Conservation (phyloP, 2,113 vertebrate genomes). For the Arothron firmamentum region DNA sequence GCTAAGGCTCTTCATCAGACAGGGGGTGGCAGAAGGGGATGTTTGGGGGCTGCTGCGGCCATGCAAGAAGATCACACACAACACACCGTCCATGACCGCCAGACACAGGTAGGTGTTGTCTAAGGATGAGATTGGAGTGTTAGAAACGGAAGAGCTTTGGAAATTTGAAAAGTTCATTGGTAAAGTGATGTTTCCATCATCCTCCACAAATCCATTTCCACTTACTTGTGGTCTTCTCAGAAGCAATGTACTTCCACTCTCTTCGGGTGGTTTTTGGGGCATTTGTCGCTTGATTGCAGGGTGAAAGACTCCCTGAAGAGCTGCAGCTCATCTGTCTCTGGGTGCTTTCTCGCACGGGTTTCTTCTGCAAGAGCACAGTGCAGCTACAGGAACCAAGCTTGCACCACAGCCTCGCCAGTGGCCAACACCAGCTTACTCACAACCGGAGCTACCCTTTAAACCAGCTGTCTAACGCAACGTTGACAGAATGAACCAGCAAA, state of each 20-base stretch:
- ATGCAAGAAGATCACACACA: conserved; percentile 95
- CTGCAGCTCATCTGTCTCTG: conserved; percentile 92
- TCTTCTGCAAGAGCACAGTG: conserved; percentile 98
- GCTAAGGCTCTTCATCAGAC: conserved; percentile 92
- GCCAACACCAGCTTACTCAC: conserved; percentile 28
- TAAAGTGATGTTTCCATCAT: neutral
- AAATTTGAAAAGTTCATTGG: neutral
- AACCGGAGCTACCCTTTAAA: conserved; percentile 11
- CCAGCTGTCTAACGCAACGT: conserved; percentile 4
- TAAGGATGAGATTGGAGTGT: conserved; percentile 37
- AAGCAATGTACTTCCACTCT: conserved; percentile 98
- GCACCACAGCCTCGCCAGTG: conserved; percentile 50
- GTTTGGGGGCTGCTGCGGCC: conserved; percentile 93
- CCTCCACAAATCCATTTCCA: conserved; percentile 12
- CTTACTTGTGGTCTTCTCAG: conserved; percentile 97
- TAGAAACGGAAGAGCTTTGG: too few relatives aligned
- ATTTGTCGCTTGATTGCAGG: conserved; percentile 78
- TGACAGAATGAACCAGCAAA: conserved; percentile 18
- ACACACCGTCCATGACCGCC: conserved; percentile 89
- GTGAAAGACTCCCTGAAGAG: conserved; percentile 89
- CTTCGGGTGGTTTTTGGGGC: conserved; percentile 80
- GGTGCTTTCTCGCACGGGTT: conserved; percentile 90
- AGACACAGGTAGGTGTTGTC: conserved; percentile 94
- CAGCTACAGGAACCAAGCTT: conserved; percentile 85
- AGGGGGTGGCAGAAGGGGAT: conserved; percentile 90